A percentile compares a stretch with the other conserved stretches of the same genome.
Conservation (phyloP, 1,140 invertebrate genomes). For the Solen grandis region DNA sequence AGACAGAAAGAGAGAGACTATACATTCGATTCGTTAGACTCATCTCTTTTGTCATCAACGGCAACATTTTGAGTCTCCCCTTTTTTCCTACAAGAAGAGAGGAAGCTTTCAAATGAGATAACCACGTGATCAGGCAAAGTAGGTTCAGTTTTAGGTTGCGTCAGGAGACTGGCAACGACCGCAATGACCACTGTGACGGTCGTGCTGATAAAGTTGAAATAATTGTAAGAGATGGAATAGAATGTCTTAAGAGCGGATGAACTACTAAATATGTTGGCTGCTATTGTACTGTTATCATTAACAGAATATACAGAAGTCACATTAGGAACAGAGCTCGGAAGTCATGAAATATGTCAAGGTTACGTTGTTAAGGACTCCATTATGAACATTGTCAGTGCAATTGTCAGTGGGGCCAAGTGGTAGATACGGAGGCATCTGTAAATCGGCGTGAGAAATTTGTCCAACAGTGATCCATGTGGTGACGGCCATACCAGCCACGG, state of each 20-base stretch:
- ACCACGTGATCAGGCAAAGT: too few species aligned
- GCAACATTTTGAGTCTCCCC: too few species aligned
- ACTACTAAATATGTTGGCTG: background rate
- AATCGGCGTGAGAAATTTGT: background rate
- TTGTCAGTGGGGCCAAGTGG: constrained; percentile 32
- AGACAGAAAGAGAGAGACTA: too few species aligned
- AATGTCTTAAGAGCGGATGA: too few species aligned
- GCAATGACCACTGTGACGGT: background rate
- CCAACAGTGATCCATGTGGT: constrained; percentile 24
- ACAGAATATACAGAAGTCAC: background rate
- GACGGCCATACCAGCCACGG: constrained; percentile 1
- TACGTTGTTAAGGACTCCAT: background rate
- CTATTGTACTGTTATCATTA: background rate
- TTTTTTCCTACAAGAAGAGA: too few species aligned
- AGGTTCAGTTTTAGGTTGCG: constrained; percentile 23
- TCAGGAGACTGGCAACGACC: background rate
- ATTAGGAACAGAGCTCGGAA: background rate
- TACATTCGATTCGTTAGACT: too few species aligned
- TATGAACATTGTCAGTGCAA: background rate
- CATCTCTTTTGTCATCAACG: too few species aligned
- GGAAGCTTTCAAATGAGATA: too few species aligned
- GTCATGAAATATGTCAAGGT: background rate
- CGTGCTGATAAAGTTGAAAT: constrained; percentile 21
- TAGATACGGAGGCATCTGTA: constrained; percentile 15
- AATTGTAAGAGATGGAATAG: constrained; percentile 32